A percentile compares a stretch with the other conserved stretches of the same genome.
phyloP scores from a whole-genome alignment of 2,888 invertebrate genomes.

The Chrysotoxum bicinctum region DNA sequence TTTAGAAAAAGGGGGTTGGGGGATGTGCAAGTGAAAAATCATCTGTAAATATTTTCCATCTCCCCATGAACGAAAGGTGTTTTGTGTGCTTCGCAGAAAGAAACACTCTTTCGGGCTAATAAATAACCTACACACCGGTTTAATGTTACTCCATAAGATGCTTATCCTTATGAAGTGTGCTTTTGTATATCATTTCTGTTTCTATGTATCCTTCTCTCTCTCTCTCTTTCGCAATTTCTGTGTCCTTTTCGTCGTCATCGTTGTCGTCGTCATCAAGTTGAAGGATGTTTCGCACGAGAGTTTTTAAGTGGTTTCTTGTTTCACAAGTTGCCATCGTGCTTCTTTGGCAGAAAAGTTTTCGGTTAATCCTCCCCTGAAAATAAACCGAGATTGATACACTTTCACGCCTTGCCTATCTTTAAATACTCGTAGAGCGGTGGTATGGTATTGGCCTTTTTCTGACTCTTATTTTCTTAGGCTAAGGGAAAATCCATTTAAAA shows the following conservation, averaged over 20 bases:
- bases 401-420: constrained; percentile 23
- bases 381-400: constrained; percentile 31
- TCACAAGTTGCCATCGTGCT: constrained; percentile 23
- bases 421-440: neutral
- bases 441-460: neutral
- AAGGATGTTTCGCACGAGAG: constrained; percentile 23
- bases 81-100: neutral
- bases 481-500: constrained; percentile 29
- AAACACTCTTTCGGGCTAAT: constrained; percentile 13
- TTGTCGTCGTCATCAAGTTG: neutral
- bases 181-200: neutral
- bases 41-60: constrained; percentile 48
- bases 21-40: constrained; percentile 40
- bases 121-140: constrained; percentile 32
- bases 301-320: constrained; percentile 37
- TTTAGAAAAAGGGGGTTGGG: neutral
- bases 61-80: constrained; percentile 20
- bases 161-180: constrained; percentile 20
- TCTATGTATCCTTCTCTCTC: neutral
- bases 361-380: neutral
- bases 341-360: neutral
- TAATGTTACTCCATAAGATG: constrained; percentile 19
- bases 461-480: neutral
- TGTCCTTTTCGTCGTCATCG: neutral
- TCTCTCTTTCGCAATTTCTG: neutral